A percentile compares a stretch with the other conserved stretches of the same genome.
Conservation (phyloP, 2,113 vertebrate genomes). For the Octodon degus region DNA sequence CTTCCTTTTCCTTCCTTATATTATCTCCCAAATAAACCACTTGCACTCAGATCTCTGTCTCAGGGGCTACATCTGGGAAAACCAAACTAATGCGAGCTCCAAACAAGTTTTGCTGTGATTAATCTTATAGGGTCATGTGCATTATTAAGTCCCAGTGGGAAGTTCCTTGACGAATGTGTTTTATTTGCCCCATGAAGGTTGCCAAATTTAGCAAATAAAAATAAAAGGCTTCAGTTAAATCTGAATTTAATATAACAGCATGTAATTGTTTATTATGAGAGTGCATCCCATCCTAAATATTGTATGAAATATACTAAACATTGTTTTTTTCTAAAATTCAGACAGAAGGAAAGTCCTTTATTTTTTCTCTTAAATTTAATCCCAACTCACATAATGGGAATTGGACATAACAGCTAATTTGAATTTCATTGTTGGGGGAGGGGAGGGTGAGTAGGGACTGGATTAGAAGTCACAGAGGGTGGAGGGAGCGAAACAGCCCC, state of each 20-base stretch:
- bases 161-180: constrained; percentile 1
- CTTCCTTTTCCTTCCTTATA: constrained; percentile 31
- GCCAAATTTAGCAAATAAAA: constrained; percentile 43
- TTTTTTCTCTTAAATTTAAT: background rate
- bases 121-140: background rate
- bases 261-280: background rate
- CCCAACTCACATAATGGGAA: background rate
- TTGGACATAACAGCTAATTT: background rate
- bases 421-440: background rate
- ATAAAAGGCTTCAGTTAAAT: background rate
- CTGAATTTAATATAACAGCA: constrained; percentile 11
- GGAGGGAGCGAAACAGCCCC: background rate
- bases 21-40: background rate
- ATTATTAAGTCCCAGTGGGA: background rate
- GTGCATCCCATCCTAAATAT: background rate
- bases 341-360: background rate
- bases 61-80: background rate
- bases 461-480: background rate
- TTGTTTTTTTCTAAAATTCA: constrained; percentile 30
- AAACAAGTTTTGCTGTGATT: background rate
- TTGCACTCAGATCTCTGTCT: constrained; percentile 24
- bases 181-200: background rate
- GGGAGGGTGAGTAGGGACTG: background rate
- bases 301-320: background rate
- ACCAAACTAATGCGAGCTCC: background rate